These are phyloP conservation scores for Archivesica marissinica DNA, from an alignment of 1,140 invertebrate genomes.

Conservation along the genomic window DNA sequence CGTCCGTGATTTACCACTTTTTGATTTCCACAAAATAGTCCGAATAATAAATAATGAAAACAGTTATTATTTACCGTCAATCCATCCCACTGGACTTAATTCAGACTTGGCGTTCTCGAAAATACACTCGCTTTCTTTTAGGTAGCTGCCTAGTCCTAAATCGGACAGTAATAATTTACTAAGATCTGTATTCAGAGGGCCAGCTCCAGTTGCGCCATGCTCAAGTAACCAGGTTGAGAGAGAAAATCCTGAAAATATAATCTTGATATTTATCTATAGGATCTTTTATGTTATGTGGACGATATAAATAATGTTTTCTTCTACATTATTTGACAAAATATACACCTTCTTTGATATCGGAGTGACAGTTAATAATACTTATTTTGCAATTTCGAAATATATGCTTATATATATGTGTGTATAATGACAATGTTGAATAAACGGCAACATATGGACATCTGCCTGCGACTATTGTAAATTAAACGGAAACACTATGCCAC, in stretches of 20 bases:
- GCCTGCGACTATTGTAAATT: no score
- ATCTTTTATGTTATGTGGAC: neutral
- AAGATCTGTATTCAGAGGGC: neutral
- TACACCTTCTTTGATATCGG: neutral
- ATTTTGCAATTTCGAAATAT: neutral
- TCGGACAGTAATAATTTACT: neutral
- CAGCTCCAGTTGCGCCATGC: neutral
- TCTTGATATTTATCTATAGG: neutral
- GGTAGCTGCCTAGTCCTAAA: neutral
- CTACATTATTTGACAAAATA: neutral
- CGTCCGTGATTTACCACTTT: no score
- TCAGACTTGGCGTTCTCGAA: neutral
- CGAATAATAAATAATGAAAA: neutral
- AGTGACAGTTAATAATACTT: neutral
- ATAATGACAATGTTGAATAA: neutral
- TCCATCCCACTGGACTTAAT: neutral
- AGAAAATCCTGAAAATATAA: neutral
- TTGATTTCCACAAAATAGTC: no score
- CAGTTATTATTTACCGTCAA: neutral
- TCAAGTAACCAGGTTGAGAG: neutral
- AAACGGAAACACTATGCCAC: no score
- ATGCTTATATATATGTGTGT: neutral
- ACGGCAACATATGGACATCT: neutral
- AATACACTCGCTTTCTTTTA: neutral
- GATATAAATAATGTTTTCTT: neutral